Conservation (phyloP, 2,888 invertebrate genomes). For the Lacanobia wlatinum region DNA sequence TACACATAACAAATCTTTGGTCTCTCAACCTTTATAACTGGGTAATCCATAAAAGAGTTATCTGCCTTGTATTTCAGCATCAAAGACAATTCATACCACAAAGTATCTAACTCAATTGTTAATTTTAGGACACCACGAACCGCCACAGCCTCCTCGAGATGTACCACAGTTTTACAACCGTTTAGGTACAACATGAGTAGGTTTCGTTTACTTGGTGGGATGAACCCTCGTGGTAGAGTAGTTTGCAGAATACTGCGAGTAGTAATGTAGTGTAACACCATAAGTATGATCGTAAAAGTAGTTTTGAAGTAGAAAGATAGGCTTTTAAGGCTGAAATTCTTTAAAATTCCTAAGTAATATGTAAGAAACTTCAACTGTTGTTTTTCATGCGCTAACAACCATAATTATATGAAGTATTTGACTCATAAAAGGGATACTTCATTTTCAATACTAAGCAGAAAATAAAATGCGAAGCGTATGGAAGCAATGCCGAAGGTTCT, state of each 20-base stretch:
- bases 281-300: slow-evolving; percentile 11
- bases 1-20: neutral
- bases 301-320: slow-evolving; percentile 28
- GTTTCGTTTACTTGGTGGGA: slow-evolving; percentile 20
- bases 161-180: slow-evolving; percentile 47
- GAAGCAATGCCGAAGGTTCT: slow-evolving; percentile 17
- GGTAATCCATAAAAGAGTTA: neutral
- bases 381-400: neutral
- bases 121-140: slow-evolving; percentile 60
- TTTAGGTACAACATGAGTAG: slow-evolving; percentile 57
- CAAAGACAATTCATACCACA: neutral
- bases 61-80: slow-evolving; percentile 7
- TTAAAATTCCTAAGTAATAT: neutral
- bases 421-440: neutral
- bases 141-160: slow-evolving; percentile 39
- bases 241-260: neutral
- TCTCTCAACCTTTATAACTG: neutral
- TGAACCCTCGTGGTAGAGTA: slow-evolving; percentile 31
- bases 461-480: neutral
- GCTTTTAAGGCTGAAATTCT: neutral
- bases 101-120: slow-evolving; percentile 37
- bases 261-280: slow-evolving; percentile 14
- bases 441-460: neutral
- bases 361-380: slow-evolving; percentile 15
- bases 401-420: no score